phyloP scores from a whole-genome alignment of 2,797 vertebrate genomes.

The Helostoma temminkii region DNA sequence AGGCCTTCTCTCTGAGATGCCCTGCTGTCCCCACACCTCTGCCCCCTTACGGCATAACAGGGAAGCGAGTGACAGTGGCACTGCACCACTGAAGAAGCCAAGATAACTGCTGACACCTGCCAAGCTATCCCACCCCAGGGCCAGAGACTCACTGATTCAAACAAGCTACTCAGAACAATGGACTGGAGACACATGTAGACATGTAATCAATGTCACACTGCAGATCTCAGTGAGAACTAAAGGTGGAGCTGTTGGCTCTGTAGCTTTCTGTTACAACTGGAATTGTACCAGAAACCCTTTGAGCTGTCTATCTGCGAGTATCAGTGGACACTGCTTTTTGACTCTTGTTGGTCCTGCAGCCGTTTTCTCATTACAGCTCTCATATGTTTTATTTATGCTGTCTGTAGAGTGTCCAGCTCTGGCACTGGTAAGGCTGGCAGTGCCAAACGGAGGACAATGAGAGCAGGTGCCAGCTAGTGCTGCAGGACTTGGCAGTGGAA shows the following conservation, averaged over 20 bases:
- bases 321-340: conserved; percentile 60
- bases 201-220: conserved; percentile 58
- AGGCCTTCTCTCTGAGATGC: conserved; percentile 60
- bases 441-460: conserved; percentile 80
- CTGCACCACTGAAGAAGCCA: conserved; percentile 67
- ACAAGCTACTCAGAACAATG: conserved; percentile 69
- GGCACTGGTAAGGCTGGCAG: conserved; percentile 67
- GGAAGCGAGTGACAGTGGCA: conserved; percentile 74
- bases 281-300: conserved; percentile 33
- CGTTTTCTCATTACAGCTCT: conserved; percentile 83
- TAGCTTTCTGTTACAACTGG: conserved; percentile 25
- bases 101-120: conserved; percentile 84
- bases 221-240: conserved; percentile 46
- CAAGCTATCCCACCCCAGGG: conserved; percentile 69
- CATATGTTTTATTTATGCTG: conserved; percentile 87
- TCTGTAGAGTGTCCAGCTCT: conserved; percentile 84
- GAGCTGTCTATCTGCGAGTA: conserved; percentile 48
- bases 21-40: conserved; percentile 62
- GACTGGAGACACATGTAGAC: conserved; percentile 55
- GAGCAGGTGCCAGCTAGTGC: conserved; percentile 73
- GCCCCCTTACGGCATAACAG: conserved; percentile 73
- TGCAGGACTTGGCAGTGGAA: conserved; percentile 77
- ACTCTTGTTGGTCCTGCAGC: conserved; percentile 70
- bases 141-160: conserved; percentile 57
- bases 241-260: conserved; percentile 63